Evolutionary conservation across 2,797 vertebrate species (phyloP).

Genomic region (Lepidocolaptes lacrymiger): DNA sequence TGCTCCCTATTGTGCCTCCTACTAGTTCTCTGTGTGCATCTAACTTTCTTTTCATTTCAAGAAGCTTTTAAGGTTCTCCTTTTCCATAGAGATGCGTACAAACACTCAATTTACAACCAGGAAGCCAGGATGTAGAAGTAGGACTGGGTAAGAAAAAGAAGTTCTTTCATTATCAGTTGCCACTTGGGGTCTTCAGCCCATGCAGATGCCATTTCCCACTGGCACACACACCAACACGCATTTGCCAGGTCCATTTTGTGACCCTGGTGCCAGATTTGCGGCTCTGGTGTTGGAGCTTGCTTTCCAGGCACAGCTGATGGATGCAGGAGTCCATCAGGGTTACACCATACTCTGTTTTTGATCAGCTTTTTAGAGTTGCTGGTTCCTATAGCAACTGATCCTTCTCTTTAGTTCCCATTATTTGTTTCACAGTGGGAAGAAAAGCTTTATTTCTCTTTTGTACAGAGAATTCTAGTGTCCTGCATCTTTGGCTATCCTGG

Average conservation of each 20-base stretch:
- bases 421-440: neutral
- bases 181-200: neutral
- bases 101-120: neutral
- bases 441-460: neutral
- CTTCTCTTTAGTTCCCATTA: neutral
- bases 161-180: neutral
- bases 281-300: neutral
- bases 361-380: neutral
- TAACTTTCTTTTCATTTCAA: neutral
- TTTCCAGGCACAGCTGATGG: neutral
- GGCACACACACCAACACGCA: accelerated
- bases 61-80: neutral
- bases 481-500: neutral
- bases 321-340: neutral
- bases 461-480: neutral
- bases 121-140: neutral
- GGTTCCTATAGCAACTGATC: neutral
- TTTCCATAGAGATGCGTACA: neutral
- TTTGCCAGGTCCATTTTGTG: neutral
- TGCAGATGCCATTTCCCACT: neutral
- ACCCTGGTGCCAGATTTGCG: neutral
- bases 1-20: neutral
- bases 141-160: neutral
- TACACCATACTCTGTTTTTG: neutral
- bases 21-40: neutral